Base-by-base conservation (phyloP, 1,140 invertebrate genomes). In the Cylas formicarius region DNA sequence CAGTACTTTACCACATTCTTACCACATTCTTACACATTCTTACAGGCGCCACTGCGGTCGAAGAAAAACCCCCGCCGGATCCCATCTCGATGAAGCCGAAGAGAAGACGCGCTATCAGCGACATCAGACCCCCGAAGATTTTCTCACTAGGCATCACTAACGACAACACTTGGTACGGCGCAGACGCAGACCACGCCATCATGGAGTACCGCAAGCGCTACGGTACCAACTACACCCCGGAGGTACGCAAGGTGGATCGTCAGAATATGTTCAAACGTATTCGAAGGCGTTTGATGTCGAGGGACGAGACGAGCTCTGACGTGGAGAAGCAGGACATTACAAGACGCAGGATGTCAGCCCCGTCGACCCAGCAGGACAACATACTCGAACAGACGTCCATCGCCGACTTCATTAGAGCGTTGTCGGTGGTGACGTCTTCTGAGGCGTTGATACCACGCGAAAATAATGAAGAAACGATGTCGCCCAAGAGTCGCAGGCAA, bases 301-400 rank as follows among this genome's bases (percentile, higher is more conserved):
- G 48, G 31, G 39, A 51, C 11, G 50, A 55, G 19, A 52, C 42
- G 19, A 33, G 42, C 17, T 33, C 38, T 14, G 62, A 66, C 27
- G 39, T 64, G 3, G 62, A 65, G 43, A 56, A 57, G 40, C 58
- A 57, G 36, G 53, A 49, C 7, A 29, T 48, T 9, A 47, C 44
- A 23, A 17, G 33, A 3, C 46, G 44, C 6, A 27, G 41, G 19
- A 16, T 40, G 18, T 24, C 33, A 3, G 33, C 19, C 16, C 10
- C 13, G 3, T 56, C 21, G 3, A 19, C 28, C 24, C 7, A 8
- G n/a, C 56, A 77, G 50, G 74, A 75, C 14, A 72, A 74, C 56
- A 67, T 86, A 16, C 63, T 85, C 27, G 83, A 86, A 67, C 76
- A 84, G 53, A 86, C 83, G 1, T 84, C 80, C 13, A 65, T 86